phyloP scores from a whole-genome alignment of 2,113 vertebrate genomes.

The Probosciger aterrimus region DNA sequence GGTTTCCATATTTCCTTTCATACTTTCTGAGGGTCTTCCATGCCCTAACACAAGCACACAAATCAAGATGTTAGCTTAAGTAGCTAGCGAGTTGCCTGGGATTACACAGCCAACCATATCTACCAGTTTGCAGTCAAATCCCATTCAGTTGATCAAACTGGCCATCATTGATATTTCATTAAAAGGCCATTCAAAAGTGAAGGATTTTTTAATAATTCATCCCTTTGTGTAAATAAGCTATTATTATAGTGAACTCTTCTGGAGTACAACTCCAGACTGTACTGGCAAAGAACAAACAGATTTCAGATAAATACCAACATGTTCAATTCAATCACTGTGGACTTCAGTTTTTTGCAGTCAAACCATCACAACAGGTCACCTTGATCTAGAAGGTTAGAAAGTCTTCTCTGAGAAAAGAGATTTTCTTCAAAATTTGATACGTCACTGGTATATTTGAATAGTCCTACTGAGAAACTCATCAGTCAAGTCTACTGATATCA shows the following conservation, averaged over 20 bases:
- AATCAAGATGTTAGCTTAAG: background rate
- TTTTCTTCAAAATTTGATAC: background rate
- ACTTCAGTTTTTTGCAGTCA: background rate
- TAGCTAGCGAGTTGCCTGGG: background rate
- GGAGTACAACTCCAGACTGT: background rate
- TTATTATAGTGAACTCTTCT: background rate
- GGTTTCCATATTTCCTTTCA: background rate
- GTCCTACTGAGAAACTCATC: background rate
- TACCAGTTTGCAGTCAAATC: background rate
- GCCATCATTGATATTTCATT: background rate
- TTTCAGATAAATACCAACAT: background rate
- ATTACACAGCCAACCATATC: background rate
- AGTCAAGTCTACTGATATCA: background rate
- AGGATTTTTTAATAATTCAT: background rate
- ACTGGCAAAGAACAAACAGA: background rate
- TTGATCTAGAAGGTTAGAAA: background rate
- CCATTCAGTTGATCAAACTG: background rate
- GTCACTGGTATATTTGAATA: background rate
- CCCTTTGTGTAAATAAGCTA: background rate
- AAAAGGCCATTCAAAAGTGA: background rate
- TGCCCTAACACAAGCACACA: background rate
- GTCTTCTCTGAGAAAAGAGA: fast-evolving
- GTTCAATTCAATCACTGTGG: background rate
- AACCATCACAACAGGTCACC: background rate
- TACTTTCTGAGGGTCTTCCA: background rate